Base-by-base conservation (phyloP, 2,888 invertebrate species). In the Amblyjoppa proteus region DNA sequence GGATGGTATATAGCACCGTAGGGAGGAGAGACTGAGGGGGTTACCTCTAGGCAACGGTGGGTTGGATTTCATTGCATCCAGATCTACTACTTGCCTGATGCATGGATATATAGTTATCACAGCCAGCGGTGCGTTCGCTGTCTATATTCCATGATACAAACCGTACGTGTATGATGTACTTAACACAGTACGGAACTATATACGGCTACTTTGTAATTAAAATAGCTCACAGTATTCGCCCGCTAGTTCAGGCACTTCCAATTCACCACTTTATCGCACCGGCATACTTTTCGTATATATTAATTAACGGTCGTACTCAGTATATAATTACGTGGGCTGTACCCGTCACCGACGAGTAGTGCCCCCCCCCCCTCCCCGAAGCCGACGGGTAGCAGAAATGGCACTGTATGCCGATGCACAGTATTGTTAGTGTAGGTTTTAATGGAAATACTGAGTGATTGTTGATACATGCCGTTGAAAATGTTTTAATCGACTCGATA, bases 141-240 rank as follows among this genome's bases (percentile, higher is more conserved):
- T 41, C 41, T 25, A 80, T 70, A 45, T 73, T 58, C 41, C 58
- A 28, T 64, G 28, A 64, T 51, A 58, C 66, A 20, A 28, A 28
- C 64, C 56, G 56, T 75, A 56, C 53, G 38, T 41, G 64, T 20
- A 45, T 69, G 51, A 13, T 49, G 51, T 53, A 68, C 45, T 84
- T 73, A 68, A 68, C 68, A 76, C 74, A 7, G 70, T 69, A 68
- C 68, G 58, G 66, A 61, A 61, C 45, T 53, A 53, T 68, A 73
- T 61, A 77, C 64, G 77, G 70, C 70, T 80, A 81, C 81, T 56
- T 81, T 81, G 84, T 84, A 86, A 87, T 87, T 87, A 86, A 87
- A 86, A 82, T 77, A 79, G 58, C 80, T 66, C 74, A 76, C 78
- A 75, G 73, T 68, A 73, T 68, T 84, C 61, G 76, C 74, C 49